phyloP scores from a whole-genome alignment of 2,888 invertebrate species.

The Empis livida region DNA sequence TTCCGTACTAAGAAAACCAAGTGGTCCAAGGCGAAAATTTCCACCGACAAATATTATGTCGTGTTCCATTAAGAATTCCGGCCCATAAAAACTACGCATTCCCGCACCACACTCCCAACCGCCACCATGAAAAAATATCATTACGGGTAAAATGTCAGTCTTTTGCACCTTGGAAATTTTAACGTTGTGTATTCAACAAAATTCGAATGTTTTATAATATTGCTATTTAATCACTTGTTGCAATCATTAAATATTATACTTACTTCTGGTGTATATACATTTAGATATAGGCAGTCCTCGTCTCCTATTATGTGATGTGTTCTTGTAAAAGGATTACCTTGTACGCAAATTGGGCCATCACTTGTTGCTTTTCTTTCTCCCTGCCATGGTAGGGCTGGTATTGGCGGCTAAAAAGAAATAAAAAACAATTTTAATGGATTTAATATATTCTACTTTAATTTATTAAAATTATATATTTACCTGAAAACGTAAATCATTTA shows the following conservation, averaged over 20 bases:
- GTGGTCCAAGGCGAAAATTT: constrained; percentile 56
- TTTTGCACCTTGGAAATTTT: neutral
- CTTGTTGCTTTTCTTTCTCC: constrained; percentile 49
- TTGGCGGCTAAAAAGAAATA: too few species aligned
- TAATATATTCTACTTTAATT: neutral
- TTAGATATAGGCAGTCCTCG: constrained; percentile 77
- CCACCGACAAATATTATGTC: constrained; percentile 55
- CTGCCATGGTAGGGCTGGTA: constrained; percentile 42
- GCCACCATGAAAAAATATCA: constrained; percentile 53
- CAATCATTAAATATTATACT: neutral
- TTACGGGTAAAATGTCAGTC: constrained; percentile 41
- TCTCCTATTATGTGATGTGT: constrained; percentile 51
- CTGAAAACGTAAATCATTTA: constrained; percentile 49
- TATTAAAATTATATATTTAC: constrained; percentile 30
- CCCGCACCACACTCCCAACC: constrained; percentile 64
- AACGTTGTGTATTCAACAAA: too few species aligned
- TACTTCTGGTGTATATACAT: constrained; percentile 45
- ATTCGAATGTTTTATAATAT: too few species aligned
- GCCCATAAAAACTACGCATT: constrained; percentile 53
- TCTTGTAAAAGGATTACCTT: constrained; percentile 56
- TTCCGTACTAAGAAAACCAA: constrained; percentile 54
- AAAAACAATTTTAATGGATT: neutral
- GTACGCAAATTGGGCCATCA: constrained; percentile 59
- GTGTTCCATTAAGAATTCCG: constrained; percentile 54
- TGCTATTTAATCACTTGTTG: too few species aligned